Percentiles rank a stretch among this genome's conserved stretches.
Conservation (phyloP, 2,888 invertebrate genomes). For the Sisyra terminalis region DNA sequence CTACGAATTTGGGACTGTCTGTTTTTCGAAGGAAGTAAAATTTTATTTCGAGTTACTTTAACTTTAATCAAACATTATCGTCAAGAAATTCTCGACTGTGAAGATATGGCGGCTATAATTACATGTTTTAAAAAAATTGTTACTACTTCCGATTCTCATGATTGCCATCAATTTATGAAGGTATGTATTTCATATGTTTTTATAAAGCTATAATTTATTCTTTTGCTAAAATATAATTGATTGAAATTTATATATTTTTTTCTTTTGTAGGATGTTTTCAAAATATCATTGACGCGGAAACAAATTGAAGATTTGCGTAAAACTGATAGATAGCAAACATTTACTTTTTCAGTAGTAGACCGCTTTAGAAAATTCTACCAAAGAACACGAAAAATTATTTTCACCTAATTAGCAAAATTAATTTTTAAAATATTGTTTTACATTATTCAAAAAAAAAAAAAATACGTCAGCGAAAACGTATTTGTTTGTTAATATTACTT, state of each 20-base stretch:
- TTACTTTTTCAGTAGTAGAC: too few species aligned
- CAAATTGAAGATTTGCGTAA: constrained; percentile 45
- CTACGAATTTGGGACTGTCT: constrained; percentile 91
- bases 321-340: constrained; percentile 14
- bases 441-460: too few species aligned
- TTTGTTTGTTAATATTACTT: too few species aligned
- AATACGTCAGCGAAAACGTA: too few species aligned
- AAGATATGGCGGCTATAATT: constrained; percentile 66
- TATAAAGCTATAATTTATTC: background rate
- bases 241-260: constrained; percentile 12
- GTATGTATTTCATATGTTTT: constrained; percentile 32
- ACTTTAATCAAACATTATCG: constrained; percentile 64
- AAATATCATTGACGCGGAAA: constrained; percentile 54
- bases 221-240: too few species aligned
- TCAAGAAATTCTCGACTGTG: constrained; percentile 52
- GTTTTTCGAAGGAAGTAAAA: constrained; percentile 87
- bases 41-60: constrained; percentile 76
- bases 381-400: too few species aligned
- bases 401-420: too few species aligned
- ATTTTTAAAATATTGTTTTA: too few species aligned
- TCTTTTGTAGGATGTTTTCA: constrained; percentile 59
- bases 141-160: constrained; percentile 56
- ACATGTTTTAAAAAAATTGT: constrained; percentile 71
- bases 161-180: constrained; percentile 83
- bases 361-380: too few species aligned